A percentile compares a stretch with the other conserved stretches of the same genome.
Conservation (phyloP, 1,140 invertebrate genomes). For the Venustaconcha ellipsiformis region DNA sequence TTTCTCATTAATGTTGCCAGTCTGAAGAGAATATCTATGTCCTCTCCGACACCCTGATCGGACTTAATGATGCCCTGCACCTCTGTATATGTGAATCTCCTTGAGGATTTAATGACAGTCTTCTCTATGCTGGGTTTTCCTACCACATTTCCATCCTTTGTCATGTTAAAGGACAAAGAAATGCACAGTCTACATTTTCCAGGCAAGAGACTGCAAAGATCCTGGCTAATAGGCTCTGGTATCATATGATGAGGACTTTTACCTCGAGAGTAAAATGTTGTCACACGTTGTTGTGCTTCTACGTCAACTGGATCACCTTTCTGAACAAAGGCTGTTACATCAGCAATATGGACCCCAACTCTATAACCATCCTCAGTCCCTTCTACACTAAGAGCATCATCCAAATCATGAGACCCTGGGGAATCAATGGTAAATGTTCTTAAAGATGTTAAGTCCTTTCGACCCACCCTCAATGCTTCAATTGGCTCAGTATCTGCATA, state of each 20-base stretch:
- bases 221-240: slow-evolving; percentile 62
- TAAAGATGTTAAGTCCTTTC: slow-evolving; percentile 78
- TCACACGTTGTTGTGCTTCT: slow-evolving; percentile 58
- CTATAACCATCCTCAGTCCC: slow-evolving; percentile 23
- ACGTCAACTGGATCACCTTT: slow-evolving; percentile 49
- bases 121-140: slow-evolving; percentile 23
- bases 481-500: slow-evolving; percentile 17
- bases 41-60: slow-evolving; percentile 5
- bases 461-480: background rate
- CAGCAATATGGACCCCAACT: slow-evolving; percentile 65
- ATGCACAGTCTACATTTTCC: slow-evolving; percentile 50
- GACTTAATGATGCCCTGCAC: slow-evolving; percentile 43
- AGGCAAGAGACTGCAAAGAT: slow-evolving; percentile 66
- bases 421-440: slow-evolving; percentile 92
- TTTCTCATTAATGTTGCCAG: slow-evolving; percentile 38
- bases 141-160: slow-evolving; percentile 17
- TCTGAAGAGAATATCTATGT: slow-evolving; percentile 36
- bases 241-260: slow-evolving; percentile 65
- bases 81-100: slow-evolving; percentile 47
- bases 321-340: slow-evolving; percentile 58
- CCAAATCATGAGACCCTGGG: slow-evolving; percentile 97
- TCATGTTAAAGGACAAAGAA: slow-evolving; percentile 45
- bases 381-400: slow-evolving; percentile 89
- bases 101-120: slow-evolving; percentile 39
- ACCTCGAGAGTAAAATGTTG: slow-evolving; percentile 57